phyloP scores from a whole-genome alignment of 2,113 vertebrate genomes.

The Megaleporinus macrocephalus region DNA sequence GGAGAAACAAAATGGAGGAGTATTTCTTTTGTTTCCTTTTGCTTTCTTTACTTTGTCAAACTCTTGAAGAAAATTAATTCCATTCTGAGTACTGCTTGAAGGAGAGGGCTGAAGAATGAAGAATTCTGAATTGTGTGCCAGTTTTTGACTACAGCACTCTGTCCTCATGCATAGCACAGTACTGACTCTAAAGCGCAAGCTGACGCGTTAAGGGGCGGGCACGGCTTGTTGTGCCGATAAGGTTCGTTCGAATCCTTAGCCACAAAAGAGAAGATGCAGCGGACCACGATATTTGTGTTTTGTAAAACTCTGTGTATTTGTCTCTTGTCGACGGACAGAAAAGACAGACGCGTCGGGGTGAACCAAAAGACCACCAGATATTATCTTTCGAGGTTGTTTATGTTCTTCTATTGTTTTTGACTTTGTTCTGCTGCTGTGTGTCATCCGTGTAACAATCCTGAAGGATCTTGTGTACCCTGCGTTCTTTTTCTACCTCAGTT shows the following conservation, averaged over 20 bases:
- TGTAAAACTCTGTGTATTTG: conserved; percentile 44
- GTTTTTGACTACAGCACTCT: conserved; percentile 42
- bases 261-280: conserved; percentile 45
- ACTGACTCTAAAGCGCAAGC: conserved; percentile 19
- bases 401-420: conserved; percentile 54
- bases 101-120: conserved; percentile 51
- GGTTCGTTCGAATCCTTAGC: conserved; percentile 29
- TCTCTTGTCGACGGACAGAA: conserved; percentile 47
- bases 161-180: conserved; percentile 50
- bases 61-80: conserved; percentile 50
- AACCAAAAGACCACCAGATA: conserved; percentile 65
- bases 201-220: conserved; percentile 27
- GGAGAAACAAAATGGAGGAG: conserved; percentile 66
- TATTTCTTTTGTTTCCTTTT: conserved; percentile 52
- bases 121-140: conserved; percentile 55
- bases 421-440: conserved; percentile 72
- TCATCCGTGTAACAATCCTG: conserved; percentile 70
- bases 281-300: conserved; percentile 43
- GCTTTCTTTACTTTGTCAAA: conserved; percentile 38
- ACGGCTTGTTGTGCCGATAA: conserved; percentile 39
- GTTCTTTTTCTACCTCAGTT: conserved; percentile 94
- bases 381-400: conserved; percentile 58
- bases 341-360: conserved; percentile 54
- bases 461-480: conserved; percentile 80
- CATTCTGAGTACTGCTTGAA: conserved; percentile 58